Conservation (phyloP, 2,888 invertebrate species). For the Micropterix aruncella region DNA sequence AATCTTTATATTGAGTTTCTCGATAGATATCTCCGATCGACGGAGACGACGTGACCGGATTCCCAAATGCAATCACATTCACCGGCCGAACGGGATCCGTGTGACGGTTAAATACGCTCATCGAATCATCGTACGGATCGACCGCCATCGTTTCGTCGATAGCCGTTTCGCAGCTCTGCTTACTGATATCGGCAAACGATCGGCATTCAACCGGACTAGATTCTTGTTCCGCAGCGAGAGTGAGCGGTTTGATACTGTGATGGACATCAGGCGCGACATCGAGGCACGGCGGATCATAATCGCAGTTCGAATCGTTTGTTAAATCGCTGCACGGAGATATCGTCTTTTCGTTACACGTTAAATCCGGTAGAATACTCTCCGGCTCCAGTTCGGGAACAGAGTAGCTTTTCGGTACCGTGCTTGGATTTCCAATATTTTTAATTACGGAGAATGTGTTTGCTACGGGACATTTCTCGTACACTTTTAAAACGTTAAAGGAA, state of each 20-base stretch:
- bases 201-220: neutral
- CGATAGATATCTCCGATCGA: no score
- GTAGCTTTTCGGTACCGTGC: constrained; percentile 20
- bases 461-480: no score
- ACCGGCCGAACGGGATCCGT: constrained; percentile 28
- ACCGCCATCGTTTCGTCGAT: constrained; percentile 10
- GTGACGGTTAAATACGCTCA: no score
- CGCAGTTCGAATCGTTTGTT: constrained; percentile 19
- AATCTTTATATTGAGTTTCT: no score
- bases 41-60: constrained; percentile 14
- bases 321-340: constrained; percentile 36
- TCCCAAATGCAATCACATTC: constrained; percentile 29
- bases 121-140: neutral
- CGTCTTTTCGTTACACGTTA: constrained; percentile 37
- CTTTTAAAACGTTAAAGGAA: no score
- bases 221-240: neutral
- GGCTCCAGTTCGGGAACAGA: constrained; percentile 25
- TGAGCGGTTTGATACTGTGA: neutral
- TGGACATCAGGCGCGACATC: neutral
- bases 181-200: neutral
- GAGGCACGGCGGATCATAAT: neutral
- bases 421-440: constrained; percentile 29
- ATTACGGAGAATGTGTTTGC: constrained; percentile 31
- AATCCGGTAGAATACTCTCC: constrained; percentile 29
- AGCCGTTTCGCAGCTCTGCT: constrained; percentile 12